Evolutionary conservation across 2,888 invertebrate species (phyloP), one percentile per base, ranked within the genome.

Genomic region (Dendrolimus houi): DNA sequence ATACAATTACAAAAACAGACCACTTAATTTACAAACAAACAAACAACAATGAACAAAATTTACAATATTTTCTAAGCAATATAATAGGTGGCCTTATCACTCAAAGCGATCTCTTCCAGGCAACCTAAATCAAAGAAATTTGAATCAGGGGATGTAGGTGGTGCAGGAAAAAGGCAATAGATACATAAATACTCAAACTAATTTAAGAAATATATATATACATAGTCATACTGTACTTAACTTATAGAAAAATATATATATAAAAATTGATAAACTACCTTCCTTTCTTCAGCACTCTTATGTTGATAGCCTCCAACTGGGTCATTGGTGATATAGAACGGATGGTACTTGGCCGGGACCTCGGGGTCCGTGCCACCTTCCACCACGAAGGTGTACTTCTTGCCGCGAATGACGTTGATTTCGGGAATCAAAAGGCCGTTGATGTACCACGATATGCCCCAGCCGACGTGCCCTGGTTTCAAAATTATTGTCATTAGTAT

Each of bases 371-470:
- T 87, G 17, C 98, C 98, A 0, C 96, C 97, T 83, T 98, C 98
- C 2, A 95, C 94, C 47, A 97, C 95, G 79, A 98, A 97, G 0
- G 96, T 96, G 81, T 98, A 98, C 13, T 94, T 95, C 78, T 93
- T 94, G 8, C 97, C 97, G 56, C 97, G 92, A 1, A 98, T 95
- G 53, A 98, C 95, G 75, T 96, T 95, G 67, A 98, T 94, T 90
- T 96, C 98, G 0, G 98, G 98, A 65, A 98, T 97, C 13, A 98
- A 92, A 2, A 98, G 92, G 0, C 98, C 98, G 83, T 98, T 98
- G 75, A 98, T 96, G 90, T 97, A 98, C 97, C 97, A 98, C 0
- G 96, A 95, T 62, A 97, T 95, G 41, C 98, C 97, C 97, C 97
- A 97, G 52, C 97, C 97, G 14, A 97, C 97, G 81, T 97, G 96